Conservation (phyloP, 2,113 vertebrate species). For the Puffinus mauretanicus region DNA sequence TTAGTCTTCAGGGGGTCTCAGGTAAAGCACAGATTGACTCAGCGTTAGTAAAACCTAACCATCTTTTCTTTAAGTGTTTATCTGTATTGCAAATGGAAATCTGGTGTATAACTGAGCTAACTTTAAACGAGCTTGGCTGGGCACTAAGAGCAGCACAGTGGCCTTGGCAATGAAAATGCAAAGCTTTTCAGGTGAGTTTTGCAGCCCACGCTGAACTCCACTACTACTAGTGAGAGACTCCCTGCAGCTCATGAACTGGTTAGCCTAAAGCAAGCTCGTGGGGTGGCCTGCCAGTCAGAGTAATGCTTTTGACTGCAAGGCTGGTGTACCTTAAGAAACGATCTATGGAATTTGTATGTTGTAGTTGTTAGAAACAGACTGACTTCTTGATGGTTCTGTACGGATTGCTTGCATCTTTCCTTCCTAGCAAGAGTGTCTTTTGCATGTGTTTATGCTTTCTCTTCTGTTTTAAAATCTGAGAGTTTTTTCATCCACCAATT, state of each 20-base stretch:
- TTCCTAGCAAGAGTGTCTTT: not conserved
- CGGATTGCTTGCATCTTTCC: not conserved
- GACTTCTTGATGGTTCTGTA: not conserved
- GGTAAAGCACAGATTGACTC: not conserved
- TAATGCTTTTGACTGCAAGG: not conserved
- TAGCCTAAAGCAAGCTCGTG: not conserved
- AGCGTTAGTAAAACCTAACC: not conserved
- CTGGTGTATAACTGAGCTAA: not conserved
- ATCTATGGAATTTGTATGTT: not conserved
- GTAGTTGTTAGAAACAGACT: not conserved
- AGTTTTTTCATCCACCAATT: constrained; percentile 1
- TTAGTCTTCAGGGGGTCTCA: not conserved
- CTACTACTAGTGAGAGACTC: not conserved
- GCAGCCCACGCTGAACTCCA: not conserved
- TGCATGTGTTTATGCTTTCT: not conserved
- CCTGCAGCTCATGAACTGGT: not conserved
- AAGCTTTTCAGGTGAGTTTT: not conserved
- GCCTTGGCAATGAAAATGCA: not conserved
- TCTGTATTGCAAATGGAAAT: not conserved
- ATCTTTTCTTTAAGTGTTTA: not conserved
- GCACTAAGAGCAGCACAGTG: not conserved
- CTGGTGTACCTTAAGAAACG: not conserved
- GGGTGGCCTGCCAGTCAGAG: not conserved
- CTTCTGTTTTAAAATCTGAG: not conserved
- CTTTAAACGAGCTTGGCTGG: not conserved